Conservation (phyloP, 2,888 invertebrate species). For the Petrolisthes cinctipes region DNA sequence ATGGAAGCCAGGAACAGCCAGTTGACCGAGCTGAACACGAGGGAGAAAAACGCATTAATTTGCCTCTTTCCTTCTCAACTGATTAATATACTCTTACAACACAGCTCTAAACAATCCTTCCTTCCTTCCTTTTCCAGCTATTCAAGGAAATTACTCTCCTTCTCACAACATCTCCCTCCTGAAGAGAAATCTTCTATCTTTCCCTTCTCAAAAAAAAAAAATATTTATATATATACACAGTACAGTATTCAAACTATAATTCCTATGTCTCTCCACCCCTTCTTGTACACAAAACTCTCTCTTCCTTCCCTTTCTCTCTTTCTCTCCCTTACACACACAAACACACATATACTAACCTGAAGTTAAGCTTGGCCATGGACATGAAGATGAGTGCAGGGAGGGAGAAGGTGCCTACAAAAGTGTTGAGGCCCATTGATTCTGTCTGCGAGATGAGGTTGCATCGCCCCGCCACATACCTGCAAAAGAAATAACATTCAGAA, state of each 20-base stretch:
- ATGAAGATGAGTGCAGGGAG: slow-evolving; percentile 92
- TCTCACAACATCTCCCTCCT: too few relatives aligned
- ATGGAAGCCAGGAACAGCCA: slow-evolving; percentile 92
- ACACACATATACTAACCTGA: slow-evolving; percentile 71
- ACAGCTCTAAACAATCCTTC: too few relatives aligned
- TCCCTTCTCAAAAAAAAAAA: not conserved
- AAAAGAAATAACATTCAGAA: not conserved
- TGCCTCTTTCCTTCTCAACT: too few relatives aligned
- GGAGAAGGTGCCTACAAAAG: slow-evolving; percentile 93
- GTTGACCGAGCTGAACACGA: slow-evolving; percentile 77
- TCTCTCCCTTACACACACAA: not conserved
- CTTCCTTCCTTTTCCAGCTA: too few relatives aligned
- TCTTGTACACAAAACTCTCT: not conserved
- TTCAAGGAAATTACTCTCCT: too few relatives aligned
- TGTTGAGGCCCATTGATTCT: slow-evolving; percentile 81
- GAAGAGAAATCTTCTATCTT: too few relatives aligned
- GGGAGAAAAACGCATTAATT: too few relatives aligned
- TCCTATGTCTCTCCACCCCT: not conserved
- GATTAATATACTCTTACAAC: too few relatives aligned
- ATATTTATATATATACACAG: not conserved
- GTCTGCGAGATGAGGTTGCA: slow-evolving; percentile 83
- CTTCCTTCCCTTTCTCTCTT: not conserved
- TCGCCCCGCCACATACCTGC: slow-evolving; percentile 86
- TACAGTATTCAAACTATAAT: not conserved
- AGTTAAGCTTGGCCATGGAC: slow-evolving; percentile 86